Conservation (phyloP, 2,888 invertebrate genomes). For the Meliscaeva auricollis region DNA sequence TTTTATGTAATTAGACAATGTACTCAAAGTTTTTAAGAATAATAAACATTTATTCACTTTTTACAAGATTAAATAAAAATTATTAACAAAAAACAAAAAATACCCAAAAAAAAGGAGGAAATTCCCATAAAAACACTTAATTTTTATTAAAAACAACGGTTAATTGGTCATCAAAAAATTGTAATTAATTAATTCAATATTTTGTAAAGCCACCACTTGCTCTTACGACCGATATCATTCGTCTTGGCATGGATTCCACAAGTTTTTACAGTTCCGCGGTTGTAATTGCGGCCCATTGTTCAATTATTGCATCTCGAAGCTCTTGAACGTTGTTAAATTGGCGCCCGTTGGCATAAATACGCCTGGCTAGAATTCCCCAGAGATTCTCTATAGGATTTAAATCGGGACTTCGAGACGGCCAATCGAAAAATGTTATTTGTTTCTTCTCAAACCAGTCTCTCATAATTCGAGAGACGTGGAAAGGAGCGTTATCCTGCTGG, state of each 20-base stretch:
- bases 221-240: background rate
- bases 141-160: no score
- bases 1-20: no score
- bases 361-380: background rate
- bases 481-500: background rate
- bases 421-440: constrained; percentile 4
- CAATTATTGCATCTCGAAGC: constrained; percentile 1
- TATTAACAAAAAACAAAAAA: background rate
- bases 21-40: no score
- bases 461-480: background rate
- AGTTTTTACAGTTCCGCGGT: background rate
- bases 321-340: background rate
- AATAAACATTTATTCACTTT: no score
- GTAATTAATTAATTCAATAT: background rate
- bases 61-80: no score
- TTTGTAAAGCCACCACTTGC: background rate
- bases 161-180: background rate
- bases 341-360: background rate
- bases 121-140: background rate
- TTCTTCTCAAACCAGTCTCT: background rate
- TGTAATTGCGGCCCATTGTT: background rate
- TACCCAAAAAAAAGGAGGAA: background rate
- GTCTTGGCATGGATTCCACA: background rate
- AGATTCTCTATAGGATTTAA: constrained; percentile 8
- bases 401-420: constrained; percentile 25